Percentiles rank a stretch among this genome's conserved stretches.
These are phyloP conservation scores for Aeoliscus strigatus DNA, from an alignment of 2,797 vertebrate species.

Conservation along the genomic window DNA sequence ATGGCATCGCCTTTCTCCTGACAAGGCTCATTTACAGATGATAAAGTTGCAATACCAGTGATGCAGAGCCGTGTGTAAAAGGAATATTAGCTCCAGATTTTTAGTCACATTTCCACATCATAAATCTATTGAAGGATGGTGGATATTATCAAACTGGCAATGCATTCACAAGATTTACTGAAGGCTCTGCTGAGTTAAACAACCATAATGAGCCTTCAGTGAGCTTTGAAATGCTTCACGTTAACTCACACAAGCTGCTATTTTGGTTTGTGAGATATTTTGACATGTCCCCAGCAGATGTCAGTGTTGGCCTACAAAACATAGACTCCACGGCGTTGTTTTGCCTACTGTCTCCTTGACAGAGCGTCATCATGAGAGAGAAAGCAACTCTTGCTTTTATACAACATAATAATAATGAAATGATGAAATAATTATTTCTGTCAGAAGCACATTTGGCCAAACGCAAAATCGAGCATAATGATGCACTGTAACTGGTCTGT, in stretches of 20 bases:
- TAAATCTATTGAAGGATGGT: background rate
- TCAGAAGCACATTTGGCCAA: constrained; percentile 5
- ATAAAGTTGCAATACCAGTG: constrained; percentile 1
- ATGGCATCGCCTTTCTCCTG: constrained; percentile 2
- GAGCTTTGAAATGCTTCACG: background rate
- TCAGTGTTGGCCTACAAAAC: constrained; percentile 31
- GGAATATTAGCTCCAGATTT: constrained; percentile 20
- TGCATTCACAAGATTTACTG: constrained; percentile 11
- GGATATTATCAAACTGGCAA: constrained; percentile 5
- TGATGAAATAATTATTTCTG: no score
- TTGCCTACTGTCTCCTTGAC: background rate
- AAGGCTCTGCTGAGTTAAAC: constrained; percentile 2
- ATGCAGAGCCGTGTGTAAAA: constrained; percentile 7
- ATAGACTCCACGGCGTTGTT: background rate
- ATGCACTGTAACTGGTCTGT: constrained; percentile 8
- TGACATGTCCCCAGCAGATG: constrained; percentile 44
- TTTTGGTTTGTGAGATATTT: background rate
- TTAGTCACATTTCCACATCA: background rate
- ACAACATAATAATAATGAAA: no score
- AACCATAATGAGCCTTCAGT: background rate
- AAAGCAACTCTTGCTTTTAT: background rate
- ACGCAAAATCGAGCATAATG: constrained; percentile 20
- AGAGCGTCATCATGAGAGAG: background rate
- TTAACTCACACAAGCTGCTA: no score
- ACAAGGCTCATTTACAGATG: constrained; percentile 18